These are phyloP conservation scores for Actenoides hombroni DNA, from an alignment of 2,113 vertebrate genomes.

Conservation along the genomic window DNA sequence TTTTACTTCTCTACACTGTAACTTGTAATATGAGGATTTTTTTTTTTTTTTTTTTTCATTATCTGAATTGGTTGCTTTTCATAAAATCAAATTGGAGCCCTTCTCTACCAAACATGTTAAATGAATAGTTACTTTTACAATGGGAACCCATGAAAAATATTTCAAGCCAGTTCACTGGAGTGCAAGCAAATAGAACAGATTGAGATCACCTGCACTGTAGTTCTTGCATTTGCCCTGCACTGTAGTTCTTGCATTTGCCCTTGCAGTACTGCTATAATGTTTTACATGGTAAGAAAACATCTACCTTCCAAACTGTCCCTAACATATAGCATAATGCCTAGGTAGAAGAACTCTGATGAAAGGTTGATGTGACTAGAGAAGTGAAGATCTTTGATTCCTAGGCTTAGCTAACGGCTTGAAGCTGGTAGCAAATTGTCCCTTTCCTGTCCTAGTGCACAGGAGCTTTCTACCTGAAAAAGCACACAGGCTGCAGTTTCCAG, in stretches of 20 bases:
- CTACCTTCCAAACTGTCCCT: not conserved
- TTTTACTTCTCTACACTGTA: not conserved
- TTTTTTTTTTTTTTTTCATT: too few relatives aligned
- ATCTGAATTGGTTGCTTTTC: not conserved
- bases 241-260: not conserved
- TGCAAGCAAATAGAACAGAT: not conserved
- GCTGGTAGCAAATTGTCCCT: slow-evolving; percentile 51
- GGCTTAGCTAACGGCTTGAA: slow-evolving; percentile 48
- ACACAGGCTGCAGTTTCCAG: slow-evolving; percentile 63
- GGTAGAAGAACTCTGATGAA: not conserved
- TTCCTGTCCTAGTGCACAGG: slow-evolving; percentile 37
- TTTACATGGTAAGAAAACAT: not conserved
- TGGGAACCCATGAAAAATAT: not conserved
- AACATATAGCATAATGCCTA: not conserved
- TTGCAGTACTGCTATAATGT: not conserved
- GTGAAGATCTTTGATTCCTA: slow-evolving; percentile 19
- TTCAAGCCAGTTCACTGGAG: not conserved
- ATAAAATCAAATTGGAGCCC: not conserved
- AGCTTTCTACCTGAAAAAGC: slow-evolving; percentile 49
- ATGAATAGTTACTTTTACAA: not conserved
- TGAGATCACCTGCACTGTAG: not conserved
- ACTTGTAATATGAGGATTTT: too few relatives aligned
- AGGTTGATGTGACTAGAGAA: not conserved
- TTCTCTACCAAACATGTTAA: not conserved
- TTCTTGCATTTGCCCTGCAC: not conserved